phyloP scores from a whole-genome alignment of 2,888 invertebrate genomes.

The Maniola hyperantus region DNA sequence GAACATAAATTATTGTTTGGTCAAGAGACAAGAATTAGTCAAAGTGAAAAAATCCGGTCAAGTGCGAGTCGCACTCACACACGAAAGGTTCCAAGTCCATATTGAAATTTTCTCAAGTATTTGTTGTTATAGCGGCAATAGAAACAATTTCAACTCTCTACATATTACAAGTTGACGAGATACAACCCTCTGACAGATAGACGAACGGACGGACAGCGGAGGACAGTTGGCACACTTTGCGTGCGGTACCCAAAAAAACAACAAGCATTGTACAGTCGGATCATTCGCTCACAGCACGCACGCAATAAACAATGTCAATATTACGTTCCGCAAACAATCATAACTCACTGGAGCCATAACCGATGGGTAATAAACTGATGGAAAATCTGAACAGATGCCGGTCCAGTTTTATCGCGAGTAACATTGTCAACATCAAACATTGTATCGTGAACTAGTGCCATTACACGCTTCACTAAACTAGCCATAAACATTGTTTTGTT shows the following conservation, averaged over 20 bases:
- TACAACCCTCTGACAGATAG: too few species aligned
- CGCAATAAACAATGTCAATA: slow-evolving; percentile 34
- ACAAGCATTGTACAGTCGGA: background rate
- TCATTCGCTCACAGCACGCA: slow-evolving; percentile 17
- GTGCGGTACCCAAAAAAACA: background rate
- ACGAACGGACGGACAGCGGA: too few species aligned
- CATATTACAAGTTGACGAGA: too few species aligned
- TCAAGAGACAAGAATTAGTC: too few species aligned
- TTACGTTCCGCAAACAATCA: slow-evolving; percentile 30
- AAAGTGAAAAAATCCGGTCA: background rate
- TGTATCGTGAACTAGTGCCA: slow-evolving; percentile 2
- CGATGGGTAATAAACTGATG: slow-evolving; percentile 36
- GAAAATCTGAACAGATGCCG: slow-evolving; percentile 27
- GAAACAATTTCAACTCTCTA: too few species aligned
- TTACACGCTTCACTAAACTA: slow-evolving; percentile 1
- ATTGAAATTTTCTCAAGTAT: too few species aligned
- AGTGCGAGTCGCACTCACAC: too few species aligned
- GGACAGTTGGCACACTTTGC: too few species aligned
- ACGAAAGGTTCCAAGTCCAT: too few species aligned
- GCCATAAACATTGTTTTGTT: slow-evolving; percentile 9
- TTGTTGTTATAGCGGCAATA: too few species aligned
- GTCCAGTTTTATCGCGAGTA: slow-evolving; percentile 21
- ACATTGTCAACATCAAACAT: slow-evolving; percentile 23
- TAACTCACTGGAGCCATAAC: slow-evolving; percentile 31
- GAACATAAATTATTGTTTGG: too few species aligned